Evolutionary conservation across 2,888 invertebrate species (phyloP).

Genomic region (Cerceris rybyensis): DNA sequence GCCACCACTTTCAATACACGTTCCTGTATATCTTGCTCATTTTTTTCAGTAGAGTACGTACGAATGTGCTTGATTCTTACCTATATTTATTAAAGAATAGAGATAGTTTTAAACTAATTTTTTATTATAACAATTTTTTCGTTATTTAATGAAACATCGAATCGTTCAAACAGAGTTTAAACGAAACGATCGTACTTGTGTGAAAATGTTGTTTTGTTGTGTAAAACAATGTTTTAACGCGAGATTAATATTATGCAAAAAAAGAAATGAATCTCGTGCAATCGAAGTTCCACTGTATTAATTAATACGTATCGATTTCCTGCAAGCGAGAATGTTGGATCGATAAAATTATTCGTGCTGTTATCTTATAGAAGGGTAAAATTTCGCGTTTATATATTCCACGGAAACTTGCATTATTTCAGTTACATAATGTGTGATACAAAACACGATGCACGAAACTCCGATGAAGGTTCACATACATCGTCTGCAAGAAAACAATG

Average conservation of each 20-base stretch:
- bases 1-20: conserved; percentile 94
- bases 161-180: background rate
- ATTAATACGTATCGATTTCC: background rate
- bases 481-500: conserved; percentile 20
- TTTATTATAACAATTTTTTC: background rate
- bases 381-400: background rate
- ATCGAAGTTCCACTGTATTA: no score
- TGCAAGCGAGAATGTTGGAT: conserved; percentile 4
- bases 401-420: conserved; percentile 23
- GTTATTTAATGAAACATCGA: no score
- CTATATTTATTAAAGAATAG: conserved; percentile 43
- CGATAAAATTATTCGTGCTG: background rate
- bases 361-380: background rate
- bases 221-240: no score
- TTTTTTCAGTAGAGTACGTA: conserved; percentile 83
- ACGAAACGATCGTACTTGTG: no score
- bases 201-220: no score
- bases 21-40: conserved; percentile 87
- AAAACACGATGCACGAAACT: conserved; percentile 29
- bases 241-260: no score
- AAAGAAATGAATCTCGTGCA: no score
- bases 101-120: background rate
- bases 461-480: background rate
- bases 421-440: conserved; percentile 69
- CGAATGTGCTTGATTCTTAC: conserved; percentile 35